phyloP scores from a whole-genome alignment of 2,113 vertebrate genomes.

The Aptenodytes patagonicus region DNA sequence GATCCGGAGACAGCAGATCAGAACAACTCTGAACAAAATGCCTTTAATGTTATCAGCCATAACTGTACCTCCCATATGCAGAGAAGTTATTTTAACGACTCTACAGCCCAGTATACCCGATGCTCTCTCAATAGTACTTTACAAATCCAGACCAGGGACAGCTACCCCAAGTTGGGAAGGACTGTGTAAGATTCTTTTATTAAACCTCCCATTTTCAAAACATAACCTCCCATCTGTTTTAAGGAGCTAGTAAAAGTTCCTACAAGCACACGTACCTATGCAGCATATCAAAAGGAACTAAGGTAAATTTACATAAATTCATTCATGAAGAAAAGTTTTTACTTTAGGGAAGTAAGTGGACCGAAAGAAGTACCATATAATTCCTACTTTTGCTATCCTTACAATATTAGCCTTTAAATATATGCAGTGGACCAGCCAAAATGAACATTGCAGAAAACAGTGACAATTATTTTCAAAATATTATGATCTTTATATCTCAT shows the following conservation, averaged over 20 bases:
- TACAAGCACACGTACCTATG: accelerated
- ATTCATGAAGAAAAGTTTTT: background rate
- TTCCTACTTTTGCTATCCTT: background rate
- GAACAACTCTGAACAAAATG: background rate
- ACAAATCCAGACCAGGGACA: background rate
- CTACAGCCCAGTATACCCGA: background rate
- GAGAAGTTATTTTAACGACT: background rate
- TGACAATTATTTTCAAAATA: background rate
- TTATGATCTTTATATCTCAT: background rate
- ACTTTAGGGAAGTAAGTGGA: background rate
- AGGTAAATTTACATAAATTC: background rate
- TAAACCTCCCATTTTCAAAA: background rate
- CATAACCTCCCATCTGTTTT: background rate
- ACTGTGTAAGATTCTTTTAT: background rate
- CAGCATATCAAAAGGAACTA: background rate
- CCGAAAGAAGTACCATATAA: background rate
- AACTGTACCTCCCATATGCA: background rate
- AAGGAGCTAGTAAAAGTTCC: background rate
- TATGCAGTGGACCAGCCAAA: background rate
- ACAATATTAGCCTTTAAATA: background rate
- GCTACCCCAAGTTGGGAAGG: background rate
- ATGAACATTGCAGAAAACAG: background rate
- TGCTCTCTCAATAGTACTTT: background rate
- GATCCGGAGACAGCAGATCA: background rate
- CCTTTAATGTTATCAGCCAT: background rate